Evolutionary conservation across 2,888 invertebrate genomes (phyloP), one percentile per base, ranked within the genome.

Genomic region (Dioctria linearis): DNA sequence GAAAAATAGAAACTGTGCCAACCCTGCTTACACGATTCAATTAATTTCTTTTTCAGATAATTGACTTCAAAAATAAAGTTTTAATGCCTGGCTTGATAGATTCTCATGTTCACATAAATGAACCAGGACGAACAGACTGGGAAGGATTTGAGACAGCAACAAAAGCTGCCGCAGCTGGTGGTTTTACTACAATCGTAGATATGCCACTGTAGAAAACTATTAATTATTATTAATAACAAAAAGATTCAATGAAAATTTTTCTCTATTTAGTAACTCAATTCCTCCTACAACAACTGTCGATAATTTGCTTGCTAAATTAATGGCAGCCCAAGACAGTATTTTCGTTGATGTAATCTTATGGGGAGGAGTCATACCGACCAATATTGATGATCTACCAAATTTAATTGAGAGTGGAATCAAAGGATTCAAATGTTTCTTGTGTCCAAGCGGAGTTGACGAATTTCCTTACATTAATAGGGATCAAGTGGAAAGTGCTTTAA

Each of bases 351-450:
- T 93, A 76, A 93, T 91, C 3, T 93, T 93, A 86, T 93, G 93
- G 93, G 93, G 93, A 9, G 93, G 93, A 25, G 91, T 93, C 4
- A 90, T 93, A 79, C 92, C 92, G 0, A 93, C 93, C 87, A 93
- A 93, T 87, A 88, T 91, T 86, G 92, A 90, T 82, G 90, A 92
- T 1, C 87, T 93, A 11, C 86, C 87, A 46, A 88, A 89, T 40
- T 87, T 93, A 83, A 90, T 93, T 3, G 86, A 90, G 46, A 91
- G 90, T 63, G 93, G 93, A 3, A 92, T 93, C 2, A 91, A 93
- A 9, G 93, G 93, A 2, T 93, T 94, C 86, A 94, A 93, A 87
- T 93, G 93, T 85, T 93, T 93, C 84, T 87, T 93, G 4, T 92
- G 92, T 84, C 92, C 93, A 4, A 93, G 93, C 83, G 93, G 93